Conservation (phyloP, 2,888 invertebrate species). For the Poecilobothrus nobilitatus region DNA sequence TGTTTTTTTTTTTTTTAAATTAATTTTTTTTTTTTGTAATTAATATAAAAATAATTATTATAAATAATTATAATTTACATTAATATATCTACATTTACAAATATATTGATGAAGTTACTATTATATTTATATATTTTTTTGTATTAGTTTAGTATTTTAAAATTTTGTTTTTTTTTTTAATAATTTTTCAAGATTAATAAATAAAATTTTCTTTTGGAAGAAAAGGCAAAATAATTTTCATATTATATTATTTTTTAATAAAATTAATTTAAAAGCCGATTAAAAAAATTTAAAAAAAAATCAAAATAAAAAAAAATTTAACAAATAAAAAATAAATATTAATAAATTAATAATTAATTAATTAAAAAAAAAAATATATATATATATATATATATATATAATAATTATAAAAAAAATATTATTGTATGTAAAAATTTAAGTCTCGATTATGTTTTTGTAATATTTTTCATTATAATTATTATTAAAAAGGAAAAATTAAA, state of each 20-base stretch:
- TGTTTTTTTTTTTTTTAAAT: too few relatives aligned
- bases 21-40: too few relatives aligned
- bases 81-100: too few relatives aligned
- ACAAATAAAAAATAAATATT: neutral
- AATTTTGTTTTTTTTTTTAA: neutral
- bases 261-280: neutral
- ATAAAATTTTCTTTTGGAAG: neutral
- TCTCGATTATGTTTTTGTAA: conserved; percentile 13
- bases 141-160: neutral
- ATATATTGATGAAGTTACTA: too few relatives aligned
- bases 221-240: conserved; percentile 11
- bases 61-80: too few relatives aligned
- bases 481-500: conserved; percentile 10
- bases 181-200: neutral
- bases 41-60: too few relatives aligned
- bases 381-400: neutral
- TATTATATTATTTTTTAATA: conserved; percentile 7
- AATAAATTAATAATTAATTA: conserved; percentile 5
- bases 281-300: neutral
- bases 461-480: conserved; percentile 11
- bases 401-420: conserved; percentile 10
- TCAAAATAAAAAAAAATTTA: conserved; percentile 7
- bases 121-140: neutral
- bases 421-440: conserved; percentile 13
- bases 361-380: neutral